Base-by-base conservation (phyloP, 2,797 vertebrate genomes). In the Choloepus didactylus region DNA sequence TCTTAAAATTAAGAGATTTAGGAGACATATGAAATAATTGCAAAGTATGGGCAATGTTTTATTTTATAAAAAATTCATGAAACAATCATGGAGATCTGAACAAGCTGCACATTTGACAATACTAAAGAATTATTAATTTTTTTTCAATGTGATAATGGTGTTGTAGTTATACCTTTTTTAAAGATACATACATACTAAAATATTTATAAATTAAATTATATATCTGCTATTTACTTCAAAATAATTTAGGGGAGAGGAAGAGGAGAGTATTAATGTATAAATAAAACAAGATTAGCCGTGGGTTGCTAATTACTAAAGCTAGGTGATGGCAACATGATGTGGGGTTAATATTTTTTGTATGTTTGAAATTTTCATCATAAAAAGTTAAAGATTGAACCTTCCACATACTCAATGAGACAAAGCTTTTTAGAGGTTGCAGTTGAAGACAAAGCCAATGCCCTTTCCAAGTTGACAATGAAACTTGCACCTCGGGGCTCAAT, bases 341-440 rank as follows among this genome's bases (percentile, higher is more conserved):
- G 18, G 9, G 19, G 29, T 92, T 67, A 83, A 77, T 51, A 62
- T 44, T 4, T 21, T 62, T n/a, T 64, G 1, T 60, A 59, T 35
- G 19, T 79, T 89, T 82, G 67, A 94, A 66, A 62, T 62, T 85
- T 84, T 56, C 59, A 60, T 31, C 87, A 51, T 18, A 15, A 81
- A n/a, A 56, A 27, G 46, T 21, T 87, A 60, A 94, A 94, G n/a
- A 18, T 66, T 80, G 90, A 87, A 70, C 14, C n/a, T 18, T 85
- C 59, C 46, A 80, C 44, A 83, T 60, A 31, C 41, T 90, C 81
- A 80, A 19, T 23, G 44, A 96, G 69, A 60, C 16, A 44, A 87
- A 19, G 73, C 73, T 35, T 60, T 75, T 73, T 35, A 73, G 31
- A 49, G 19, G 29, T 92, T 82, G 69, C 1, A 46, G 69, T 9